Conservation (phyloP, 1,140 invertebrate species). For the Fopius arisanus region DNA sequence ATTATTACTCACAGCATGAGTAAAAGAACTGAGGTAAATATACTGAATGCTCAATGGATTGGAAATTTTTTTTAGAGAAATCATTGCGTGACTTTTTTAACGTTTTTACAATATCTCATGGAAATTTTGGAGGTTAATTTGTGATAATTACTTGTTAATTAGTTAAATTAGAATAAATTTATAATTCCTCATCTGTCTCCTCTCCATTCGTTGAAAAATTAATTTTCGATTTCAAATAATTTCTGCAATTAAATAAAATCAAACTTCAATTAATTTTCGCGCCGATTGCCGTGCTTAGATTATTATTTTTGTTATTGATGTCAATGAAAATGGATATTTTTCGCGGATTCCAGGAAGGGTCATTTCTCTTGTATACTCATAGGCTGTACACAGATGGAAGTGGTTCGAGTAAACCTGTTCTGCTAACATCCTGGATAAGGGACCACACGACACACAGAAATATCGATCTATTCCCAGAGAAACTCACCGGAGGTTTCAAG, state of each 20-base stretch:
- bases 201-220: too few relatives aligned
- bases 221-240: too few relatives aligned
- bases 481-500: slow-evolving; percentile 72
- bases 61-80: background rate
- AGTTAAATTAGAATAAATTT: too few relatives aligned
- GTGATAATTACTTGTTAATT: too few relatives aligned
- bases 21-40: slow-evolving; percentile 34
- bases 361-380: slow-evolving; percentile 77
- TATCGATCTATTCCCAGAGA: slow-evolving; percentile 72
- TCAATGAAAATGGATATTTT: background rate
- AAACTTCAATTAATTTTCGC: too few relatives aligned
- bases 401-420: slow-evolving; percentile 69
- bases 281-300: too few relatives aligned
- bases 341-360: slow-evolving; percentile 63
- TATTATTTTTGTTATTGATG: background rate
- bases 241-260: too few relatives aligned
- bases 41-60: background rate
- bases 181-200: too few relatives aligned
- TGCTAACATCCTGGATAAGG: slow-evolving; percentile 73
- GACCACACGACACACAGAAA: slow-evolving; percentile 67
- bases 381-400: slow-evolving; percentile 73
- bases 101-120: too few relatives aligned
- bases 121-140: too few relatives aligned
- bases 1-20: slow-evolving; percentile 66
- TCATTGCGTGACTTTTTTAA: too few relatives aligned